Evolutionary conservation across 2,797 vertebrate genomes (phyloP).

Genomic region (Tauraco hartlaubi): DNA sequence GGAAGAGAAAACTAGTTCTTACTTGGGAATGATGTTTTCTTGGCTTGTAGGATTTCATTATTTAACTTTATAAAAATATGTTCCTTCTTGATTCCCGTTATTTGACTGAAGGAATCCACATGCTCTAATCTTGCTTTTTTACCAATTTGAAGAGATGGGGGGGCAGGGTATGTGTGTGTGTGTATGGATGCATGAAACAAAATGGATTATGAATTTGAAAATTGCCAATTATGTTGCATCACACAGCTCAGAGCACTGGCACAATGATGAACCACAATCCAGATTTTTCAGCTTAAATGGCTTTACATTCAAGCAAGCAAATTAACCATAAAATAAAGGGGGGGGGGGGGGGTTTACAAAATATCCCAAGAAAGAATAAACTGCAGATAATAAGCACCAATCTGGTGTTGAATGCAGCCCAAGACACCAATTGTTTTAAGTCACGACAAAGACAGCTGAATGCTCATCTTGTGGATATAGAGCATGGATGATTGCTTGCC

Average conservation of each 20-base stretch:
- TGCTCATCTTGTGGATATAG: slow-evolving; percentile 84
- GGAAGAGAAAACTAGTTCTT: background rate
- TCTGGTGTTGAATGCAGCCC: slow-evolving; percentile 88
- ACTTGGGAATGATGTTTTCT: background rate
- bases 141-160: background rate
- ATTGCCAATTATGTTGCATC: slow-evolving; percentile 85
- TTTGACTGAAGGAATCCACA: slow-evolving; percentile 52
- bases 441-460: slow-evolving; percentile 90
- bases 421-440: slow-evolving; percentile 89
- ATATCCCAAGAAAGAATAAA: slow-evolving; percentile 89
- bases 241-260: slow-evolving; percentile 83
- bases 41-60: background rate
- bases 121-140: background rate
- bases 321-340: slow-evolving; percentile 86
- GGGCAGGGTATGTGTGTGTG: background rate
- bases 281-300: slow-evolving; percentile 87
- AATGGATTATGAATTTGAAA: slow-evolving; percentile 86
- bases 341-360: slow-evolving; percentile 71
- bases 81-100: background rate
- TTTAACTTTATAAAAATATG: background rate
- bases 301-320: slow-evolving; percentile 88
- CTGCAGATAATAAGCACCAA: slow-evolving; percentile 88
- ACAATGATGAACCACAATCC: slow-evolving; percentile 80
- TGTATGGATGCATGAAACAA: slow-evolving; percentile 57
- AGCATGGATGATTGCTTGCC: slow-evolving; percentile 87